phyloP scores from a whole-genome alignment of 2,113 vertebrate species.

The Vombatus ursinus region DNA sequence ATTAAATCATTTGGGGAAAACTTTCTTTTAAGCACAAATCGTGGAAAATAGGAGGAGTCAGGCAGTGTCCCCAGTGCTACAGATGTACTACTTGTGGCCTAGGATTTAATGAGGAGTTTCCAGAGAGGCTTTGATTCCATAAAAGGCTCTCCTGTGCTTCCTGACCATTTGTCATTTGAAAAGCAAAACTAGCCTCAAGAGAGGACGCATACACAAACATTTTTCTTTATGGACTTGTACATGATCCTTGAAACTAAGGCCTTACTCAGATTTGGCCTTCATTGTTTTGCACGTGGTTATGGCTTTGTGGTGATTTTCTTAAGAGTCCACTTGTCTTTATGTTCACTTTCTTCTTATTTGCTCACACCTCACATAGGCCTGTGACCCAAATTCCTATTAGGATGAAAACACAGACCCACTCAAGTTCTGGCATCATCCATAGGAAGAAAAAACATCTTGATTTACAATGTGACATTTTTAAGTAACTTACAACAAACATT shows the following conservation, averaged over 20 bases:
- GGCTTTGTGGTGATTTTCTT: neutral
- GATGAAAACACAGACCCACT: neutral
- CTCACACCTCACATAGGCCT: neutral
- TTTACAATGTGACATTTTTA: neutral
- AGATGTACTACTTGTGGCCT: neutral
- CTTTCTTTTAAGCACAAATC: neutral
- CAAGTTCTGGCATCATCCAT: neutral
- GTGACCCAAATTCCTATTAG: neutral
- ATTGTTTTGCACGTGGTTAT: neutral
- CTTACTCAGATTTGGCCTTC: neutral
- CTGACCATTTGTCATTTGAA: neutral
- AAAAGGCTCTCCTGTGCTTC: neutral
- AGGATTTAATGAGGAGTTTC: neutral
- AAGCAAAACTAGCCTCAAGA: neutral
- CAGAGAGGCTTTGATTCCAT: neutral
- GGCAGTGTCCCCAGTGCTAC: neutral
- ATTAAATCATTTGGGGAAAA: neutral
- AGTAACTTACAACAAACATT: neutral
- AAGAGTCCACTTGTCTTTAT: neutral
- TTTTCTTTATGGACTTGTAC: neutral
- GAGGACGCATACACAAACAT: neutral
- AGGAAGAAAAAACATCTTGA: neutral
- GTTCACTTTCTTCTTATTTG: neutral
- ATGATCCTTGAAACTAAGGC: neutral
- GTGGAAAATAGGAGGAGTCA: neutral